A percentile compares a stretch with the other conserved stretches of the same genome.
Evolutionary conservation across 2,888 invertebrate species (phyloP).

Genomic region (Orgyia antiqua): DNA sequence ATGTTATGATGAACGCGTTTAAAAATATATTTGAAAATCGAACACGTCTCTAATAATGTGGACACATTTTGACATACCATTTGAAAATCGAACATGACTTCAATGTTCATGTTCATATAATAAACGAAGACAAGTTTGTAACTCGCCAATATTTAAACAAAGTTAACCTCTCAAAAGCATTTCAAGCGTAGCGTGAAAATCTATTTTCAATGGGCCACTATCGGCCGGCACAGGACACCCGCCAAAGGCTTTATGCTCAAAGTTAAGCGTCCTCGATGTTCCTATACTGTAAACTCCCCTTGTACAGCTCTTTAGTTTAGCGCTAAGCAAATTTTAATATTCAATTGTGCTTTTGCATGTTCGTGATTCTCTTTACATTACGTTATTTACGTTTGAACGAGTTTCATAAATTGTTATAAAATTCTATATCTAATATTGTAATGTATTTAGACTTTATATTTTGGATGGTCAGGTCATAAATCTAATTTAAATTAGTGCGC

Average conservation of each 20-base stretch:
- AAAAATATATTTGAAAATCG: too few species aligned
- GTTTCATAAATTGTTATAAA: too few species aligned
- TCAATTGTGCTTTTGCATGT: constrained; percentile 65
- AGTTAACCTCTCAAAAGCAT: constrained; percentile 57
- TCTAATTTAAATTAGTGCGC: too few species aligned
- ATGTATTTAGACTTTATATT: too few species aligned
- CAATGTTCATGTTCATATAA: constrained; percentile 22
- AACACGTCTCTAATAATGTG: too few species aligned
- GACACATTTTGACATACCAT: too few species aligned
- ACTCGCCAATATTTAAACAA: constrained; percentile 56
- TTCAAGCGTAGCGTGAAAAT: constrained; percentile 70
- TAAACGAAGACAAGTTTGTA: constrained; percentile 15
- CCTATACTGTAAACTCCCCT: constrained; percentile 55
- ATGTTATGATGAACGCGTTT: too few species aligned
- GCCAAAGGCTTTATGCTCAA: constrained; percentile 65
- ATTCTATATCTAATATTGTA: neutral
- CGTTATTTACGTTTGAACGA: neutral
- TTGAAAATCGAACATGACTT: constrained; percentile 18
- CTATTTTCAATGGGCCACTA: constrained; percentile 76
- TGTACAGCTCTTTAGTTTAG: constrained; percentile 54
- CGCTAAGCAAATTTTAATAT: constrained; percentile 75
- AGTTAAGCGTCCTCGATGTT: constrained; percentile 63
- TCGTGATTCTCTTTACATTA: constrained; percentile 22
- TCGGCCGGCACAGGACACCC: constrained; percentile 65
- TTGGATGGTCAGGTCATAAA: too few species aligned